Base-by-base conservation (phyloP, 2,113 vertebrate genomes). In the Nothobranchius kuhntae region DNA sequence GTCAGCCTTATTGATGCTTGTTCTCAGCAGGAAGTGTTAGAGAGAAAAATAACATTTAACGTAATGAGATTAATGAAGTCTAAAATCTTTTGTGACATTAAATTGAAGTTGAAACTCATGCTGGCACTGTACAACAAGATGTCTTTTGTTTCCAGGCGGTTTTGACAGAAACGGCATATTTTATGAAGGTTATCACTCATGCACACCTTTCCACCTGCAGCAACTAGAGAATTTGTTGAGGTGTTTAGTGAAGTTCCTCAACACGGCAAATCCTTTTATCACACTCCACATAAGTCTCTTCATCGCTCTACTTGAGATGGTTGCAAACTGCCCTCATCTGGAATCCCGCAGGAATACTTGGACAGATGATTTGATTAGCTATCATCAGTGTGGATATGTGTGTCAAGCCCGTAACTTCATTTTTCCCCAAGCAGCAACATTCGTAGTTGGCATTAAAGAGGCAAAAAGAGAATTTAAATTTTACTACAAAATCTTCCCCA, bases 191-290 rank as follows among this genome's bases (percentile, higher is more conserved):
- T 58, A 35, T 84, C 38, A 59, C 13, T 59, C n/a, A 30, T 21
- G 21, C 13, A 58, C n/a, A 14, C 7, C 56, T 52, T 73, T 65
- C 50, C 53, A 61, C 47, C 61, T 35, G 50, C 47, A 42, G 68
- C 59, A 35, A 73, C 24, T 30, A 52, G 56, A 21, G 44, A 13
- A 24, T 78, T 56, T 77, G 38, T 61, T 68, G 38, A 65, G 35
- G 36, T 67, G 65, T 75, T 77, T 57, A 65, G 65, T 48, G 35
- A 9, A 62, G 15, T 21, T 82, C 35, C 61, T 71, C 38, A 53
- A 11, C 57, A 55, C 57, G 77, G 65, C 72, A 50, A 56, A 69
- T 40, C 68, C 68, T 92, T 88, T 88, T 80, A 87, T 91, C 72
- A 53, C 21, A 42, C 80, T 64, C 86, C 66, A 54, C 73, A 69